These are phyloP conservation scores for Malacosoma neustria DNA, from an alignment of 2,888 invertebrate genomes.

Conservation along the genomic window DNA sequence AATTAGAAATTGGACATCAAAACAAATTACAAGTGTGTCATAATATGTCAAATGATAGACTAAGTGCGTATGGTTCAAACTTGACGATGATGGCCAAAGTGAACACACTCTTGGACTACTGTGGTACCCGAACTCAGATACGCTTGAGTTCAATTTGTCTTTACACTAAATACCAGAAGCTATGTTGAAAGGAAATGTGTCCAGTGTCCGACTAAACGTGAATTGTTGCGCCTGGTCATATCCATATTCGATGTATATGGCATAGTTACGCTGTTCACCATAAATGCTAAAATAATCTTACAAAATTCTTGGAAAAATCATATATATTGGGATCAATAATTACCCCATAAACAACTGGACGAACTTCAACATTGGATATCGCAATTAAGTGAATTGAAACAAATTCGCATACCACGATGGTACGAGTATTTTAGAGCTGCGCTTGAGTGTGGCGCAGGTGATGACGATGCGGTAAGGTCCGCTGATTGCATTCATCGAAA, in stretches of 20 bases:
- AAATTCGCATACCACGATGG: conserved; percentile 3
- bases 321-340: conserved; percentile 12
- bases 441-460: too few species aligned
- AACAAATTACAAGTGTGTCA: too few species aligned
- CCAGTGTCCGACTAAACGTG: conserved; percentile 14
- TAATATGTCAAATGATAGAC: too few species aligned
- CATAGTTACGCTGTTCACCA: conserved; percentile 16
- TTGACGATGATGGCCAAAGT: too few species aligned
- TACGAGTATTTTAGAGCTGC: not conserved
- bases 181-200: conserved; percentile 9
- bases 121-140: too few species aligned
- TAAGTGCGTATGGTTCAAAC: too few species aligned
- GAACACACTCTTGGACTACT: not conserved
- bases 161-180: conserved; percentile 3
- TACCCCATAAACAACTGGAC: not conserved
- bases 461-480: too few species aligned
- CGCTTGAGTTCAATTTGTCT: too few species aligned
- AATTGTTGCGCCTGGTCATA: conserved; percentile 15
- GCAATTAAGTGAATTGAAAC: conserved; percentile 3
- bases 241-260: conserved; percentile 16
- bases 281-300: conserved; percentile 16
- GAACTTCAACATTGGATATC: conserved; percentile 9
- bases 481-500: too few species aligned
- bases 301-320: conserved; percentile 12
- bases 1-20: too few species aligned